These are phyloP conservation scores for Gobius niger DNA, from an alignment of 2,113 vertebrate species.

Conservation along the genomic window DNA sequence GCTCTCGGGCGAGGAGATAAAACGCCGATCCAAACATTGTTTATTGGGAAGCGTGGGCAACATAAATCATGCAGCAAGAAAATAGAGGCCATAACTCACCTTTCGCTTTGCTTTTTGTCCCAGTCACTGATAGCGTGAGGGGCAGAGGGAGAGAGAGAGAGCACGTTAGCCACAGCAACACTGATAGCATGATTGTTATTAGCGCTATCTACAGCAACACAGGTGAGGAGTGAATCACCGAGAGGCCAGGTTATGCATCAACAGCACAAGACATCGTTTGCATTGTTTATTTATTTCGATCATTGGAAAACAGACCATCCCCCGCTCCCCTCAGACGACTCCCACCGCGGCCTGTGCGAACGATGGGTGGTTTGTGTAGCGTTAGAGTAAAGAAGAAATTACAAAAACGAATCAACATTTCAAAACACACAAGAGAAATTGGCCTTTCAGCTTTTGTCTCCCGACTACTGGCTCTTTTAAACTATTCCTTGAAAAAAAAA, in stretches of 20 bases:
- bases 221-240: conserved; percentile 12
- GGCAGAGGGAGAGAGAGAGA: conserved; percentile 56
- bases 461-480: no score
- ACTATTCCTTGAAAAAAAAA: no score
- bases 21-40: conserved; percentile 65
- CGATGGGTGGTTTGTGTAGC: background rate
- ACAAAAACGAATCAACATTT: no score
- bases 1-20: conserved; percentile 65
- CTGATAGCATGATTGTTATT: conserved; percentile 46
- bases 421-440: no score
- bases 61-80: conserved; percentile 76
- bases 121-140: conserved; percentile 77
- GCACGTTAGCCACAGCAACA: conserved; percentile 62
- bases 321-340: background rate
- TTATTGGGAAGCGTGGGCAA: conserved; percentile 71
- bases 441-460: no score
- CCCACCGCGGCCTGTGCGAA: background rate
- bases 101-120: conserved; percentile 81
- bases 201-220: conserved; percentile 17
- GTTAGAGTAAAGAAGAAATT: no score
- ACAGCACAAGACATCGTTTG: background rate
- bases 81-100: conserved; percentile 80
- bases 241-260: background rate
- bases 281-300: background rate
- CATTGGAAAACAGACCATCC: background rate